Conservation (phyloP, 92 coral and sea anemone species). For the Epizoanthus illoricatus region DNA sequence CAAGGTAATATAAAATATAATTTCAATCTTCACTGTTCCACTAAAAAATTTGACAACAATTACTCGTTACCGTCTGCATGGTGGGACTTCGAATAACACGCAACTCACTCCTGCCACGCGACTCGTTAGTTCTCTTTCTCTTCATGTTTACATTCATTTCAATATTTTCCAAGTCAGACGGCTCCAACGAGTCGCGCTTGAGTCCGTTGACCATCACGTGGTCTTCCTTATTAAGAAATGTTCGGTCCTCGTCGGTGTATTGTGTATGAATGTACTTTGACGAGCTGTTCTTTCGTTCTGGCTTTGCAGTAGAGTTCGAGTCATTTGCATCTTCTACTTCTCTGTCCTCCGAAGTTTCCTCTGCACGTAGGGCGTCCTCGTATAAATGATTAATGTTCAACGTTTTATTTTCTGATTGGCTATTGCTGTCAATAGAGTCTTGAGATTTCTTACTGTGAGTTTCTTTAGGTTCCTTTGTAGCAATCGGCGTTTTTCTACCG, state of each 20-base stretch:
- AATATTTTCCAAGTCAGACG: slow-evolving; percentile 65
- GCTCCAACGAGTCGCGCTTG: slow-evolving; percentile 57
- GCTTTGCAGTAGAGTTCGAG: background rate
- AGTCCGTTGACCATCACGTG: slow-evolving; percentile 29
- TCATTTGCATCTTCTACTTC: background rate
- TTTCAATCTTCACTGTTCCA: too few species aligned
- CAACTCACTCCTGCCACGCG: slow-evolving; percentile 52
- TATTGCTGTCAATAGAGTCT: background rate
- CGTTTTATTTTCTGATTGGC: slow-evolving; percentile 2
- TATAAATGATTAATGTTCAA: background rate
- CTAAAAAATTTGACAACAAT: slow-evolving; percentile 93
- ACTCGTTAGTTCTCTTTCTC: slow-evolving; percentile 54
- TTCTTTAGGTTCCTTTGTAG: slow-evolving; percentile 7
- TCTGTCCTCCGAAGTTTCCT: slow-evolving; percentile 6
- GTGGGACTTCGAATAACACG: slow-evolving; percentile 60
- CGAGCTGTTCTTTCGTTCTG: slow-evolving; percentile 72
- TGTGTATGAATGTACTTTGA: slow-evolving; percentile 65
- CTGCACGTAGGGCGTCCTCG: background rate
- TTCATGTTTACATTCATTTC: slow-evolving; percentile 70
- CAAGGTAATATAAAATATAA: too few species aligned
- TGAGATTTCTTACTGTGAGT: background rate
- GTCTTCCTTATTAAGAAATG: slow-evolving; percentile 38
- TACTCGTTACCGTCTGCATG: slow-evolving; percentile 75
- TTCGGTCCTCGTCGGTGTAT: slow-evolving; percentile 52
- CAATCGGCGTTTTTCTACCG: background rate